These are phyloP conservation scores for Sialia sialis DNA, from an alignment of 2,113 vertebrate species.

Conservation along the genomic window DNA sequence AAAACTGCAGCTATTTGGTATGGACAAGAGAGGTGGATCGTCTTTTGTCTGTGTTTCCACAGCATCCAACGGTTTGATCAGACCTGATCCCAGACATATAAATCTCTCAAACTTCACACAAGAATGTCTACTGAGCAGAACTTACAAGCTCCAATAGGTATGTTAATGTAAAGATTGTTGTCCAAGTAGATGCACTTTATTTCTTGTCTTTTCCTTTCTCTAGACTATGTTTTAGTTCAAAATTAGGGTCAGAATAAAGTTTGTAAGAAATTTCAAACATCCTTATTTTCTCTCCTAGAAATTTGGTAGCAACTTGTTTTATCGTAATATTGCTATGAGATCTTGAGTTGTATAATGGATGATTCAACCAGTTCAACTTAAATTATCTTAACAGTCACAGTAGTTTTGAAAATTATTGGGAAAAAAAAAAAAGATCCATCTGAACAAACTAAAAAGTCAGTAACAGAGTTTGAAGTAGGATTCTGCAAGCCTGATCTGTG, in stretches of 20 bases:
- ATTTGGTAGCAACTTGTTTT: background rate
- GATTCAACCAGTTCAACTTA: background rate
- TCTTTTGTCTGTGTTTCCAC: background rate
- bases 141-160: background rate
- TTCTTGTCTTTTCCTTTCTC: background rate
- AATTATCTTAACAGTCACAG: background rate
- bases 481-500: background rate
- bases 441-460: background rate
- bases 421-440: background rate
- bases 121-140: background rate
- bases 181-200: background rate
- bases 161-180: background rate
- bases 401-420: background rate
- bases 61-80: background rate
- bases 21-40: background rate
- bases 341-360: background rate
- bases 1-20: background rate
- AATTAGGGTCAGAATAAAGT: background rate
- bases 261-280: background rate
- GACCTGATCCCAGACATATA: background rate
- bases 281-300: background rate
- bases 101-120: background rate
- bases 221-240: background rate
- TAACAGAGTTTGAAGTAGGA: background rate
- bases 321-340: background rate